Percentiles rank a stretch among this genome's conserved stretches.
Evolutionary conservation across 37 sponge, comb jelly and placozoan genomes (phyloP).

Genomic region (Agelas oroides): DNA sequence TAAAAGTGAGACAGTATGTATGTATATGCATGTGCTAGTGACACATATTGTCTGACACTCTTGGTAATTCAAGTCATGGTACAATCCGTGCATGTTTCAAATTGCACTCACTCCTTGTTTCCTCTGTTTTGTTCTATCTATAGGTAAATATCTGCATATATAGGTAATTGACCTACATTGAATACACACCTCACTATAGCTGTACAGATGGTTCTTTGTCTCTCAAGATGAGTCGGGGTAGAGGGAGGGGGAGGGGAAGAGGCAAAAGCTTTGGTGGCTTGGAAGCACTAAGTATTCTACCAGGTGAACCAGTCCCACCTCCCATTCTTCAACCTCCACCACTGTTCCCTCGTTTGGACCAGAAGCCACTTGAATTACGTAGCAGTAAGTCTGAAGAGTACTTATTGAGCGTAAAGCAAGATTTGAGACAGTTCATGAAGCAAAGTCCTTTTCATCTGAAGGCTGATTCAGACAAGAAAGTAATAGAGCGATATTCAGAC

Average conservation of each 20-base stretch:
- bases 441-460: constrained; percentile 53
- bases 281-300: constrained; percentile 39
- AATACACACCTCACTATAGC: too few relatives aligned
- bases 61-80: too few relatives aligned
- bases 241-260: constrained; percentile 62
- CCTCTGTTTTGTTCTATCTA: too few relatives aligned
- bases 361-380: constrained; percentile 38
- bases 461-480: background rate
- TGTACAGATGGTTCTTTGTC: too few relatives aligned
- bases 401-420: constrained; percentile 42
- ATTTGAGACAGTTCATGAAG: constrained; percentile 37
- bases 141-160: too few relatives aligned
- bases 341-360: constrained; percentile 51
- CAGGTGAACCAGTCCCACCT: constrained; percentile 67
- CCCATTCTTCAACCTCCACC: constrained; percentile 76
- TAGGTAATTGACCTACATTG: too few relatives aligned
- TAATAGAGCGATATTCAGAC: constrained; percentile 40
- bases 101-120: too few relatives aligned
- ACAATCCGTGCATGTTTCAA: too few relatives aligned
- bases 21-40: too few relatives aligned
- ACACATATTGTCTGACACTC: too few relatives aligned
- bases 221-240: constrained; percentile 48
- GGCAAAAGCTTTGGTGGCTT: constrained; percentile 23
- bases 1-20: too few relatives aligned
- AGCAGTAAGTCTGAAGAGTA: background rate